Base-by-base conservation (phyloP, 2,113 vertebrate species). In the Nycticebus coucang region DNA sequence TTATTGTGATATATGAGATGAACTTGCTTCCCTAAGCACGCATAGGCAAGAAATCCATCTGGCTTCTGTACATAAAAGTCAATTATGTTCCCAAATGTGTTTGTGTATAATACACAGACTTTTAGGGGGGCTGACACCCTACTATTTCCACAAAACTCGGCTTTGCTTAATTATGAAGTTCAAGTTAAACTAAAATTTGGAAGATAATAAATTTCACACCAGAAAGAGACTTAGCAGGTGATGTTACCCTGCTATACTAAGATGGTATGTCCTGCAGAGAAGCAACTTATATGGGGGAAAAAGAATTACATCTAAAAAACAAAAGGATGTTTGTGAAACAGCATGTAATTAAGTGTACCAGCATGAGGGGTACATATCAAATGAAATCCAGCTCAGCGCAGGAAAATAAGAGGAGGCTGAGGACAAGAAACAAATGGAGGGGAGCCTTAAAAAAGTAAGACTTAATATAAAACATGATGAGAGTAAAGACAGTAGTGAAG, bases 21-120 rank as follows among this genome's bases (percentile, higher is more conserved):
- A 95, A 96, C 87, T 93, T 96, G 89, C 75, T 97, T 97, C 90
- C 95, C 93, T 93, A 86, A 96, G 97, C 95, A 97, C 64, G n/a
- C 62, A 85, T 71, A 93, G 90, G 89, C 93, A 93, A 59, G 92
- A 81, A 84, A 85, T 93, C 72, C 96, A 96, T 97, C 97, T 97
- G 97, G 89, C 94, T 96, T 90, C 78, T 69, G 84, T 22, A 86
- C 84, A 95, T 95, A 94, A 96, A 96, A 97, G 95, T 96, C 89
- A 94, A 17, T 96, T 95, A 94, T 85, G 66, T 95, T 97, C 80
- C 80, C 37, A 93, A 93, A 92, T 95, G 95, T 94, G 84, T 92
- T 96, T 96, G 66, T 94, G 30, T 30, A 57, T 77, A 66, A 95
- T 90, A 41, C 55, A 87, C n/a, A 74, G 83, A 89, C 30, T 66